Base-by-base conservation (phyloP, 1,140 invertebrate genomes). In the Drosophila erecta region DNA sequence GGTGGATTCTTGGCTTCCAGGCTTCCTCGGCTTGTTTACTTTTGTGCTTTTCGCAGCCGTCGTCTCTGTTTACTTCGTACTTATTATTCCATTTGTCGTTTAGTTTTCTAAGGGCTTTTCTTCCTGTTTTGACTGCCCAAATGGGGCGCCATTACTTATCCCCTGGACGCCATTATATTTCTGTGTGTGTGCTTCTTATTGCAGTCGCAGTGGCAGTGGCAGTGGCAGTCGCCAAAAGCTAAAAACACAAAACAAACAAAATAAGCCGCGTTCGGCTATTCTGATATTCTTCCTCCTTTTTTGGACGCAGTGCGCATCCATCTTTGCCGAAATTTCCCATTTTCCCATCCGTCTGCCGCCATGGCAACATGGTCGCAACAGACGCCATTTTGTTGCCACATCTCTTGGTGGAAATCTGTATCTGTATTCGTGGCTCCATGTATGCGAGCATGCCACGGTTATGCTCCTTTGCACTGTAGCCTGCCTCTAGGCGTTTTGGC, bases 51-150 rank as follows among this genome's bases (percentile, higher is more conserved):
- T 35, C 66, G 66, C 66, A 57, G 66, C 54, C 67, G 65, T 70
- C 65, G 51, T 57, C 66, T 70, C 65, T 71, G 67, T 71, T 71
- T 71, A 71, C 67, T 71, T 49, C 37, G 47, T 71, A 67, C 67
- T 71, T 71, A 70, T 71, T 71, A 71, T 71, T 71, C 67, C 67
- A 71, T 71, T 71, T 71, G 65, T 71, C 67, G 67, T 56, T 71
- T 71, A 71, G 64, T 47, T 71, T 56, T 69, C 64, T 57, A 49
- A 71, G 51, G 43, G 30, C 66, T 40, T 51, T 71, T 57, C 67
- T 71, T 71, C 67, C 65, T 70, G 67, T 71, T 71, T 71, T 71
- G 67, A 71, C 67, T 71, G 67, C 65, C 69, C 65, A 57, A 71
- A 70, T 49, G 67, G 66, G 51, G 20, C 43, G 67, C 67, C 67